Percentiles rank a stretch among this genome's conserved stretches.
phyloP scores from a whole-genome alignment of 2,888 invertebrate genomes.

The Cataglyphis rosenhaueri region DNA sequence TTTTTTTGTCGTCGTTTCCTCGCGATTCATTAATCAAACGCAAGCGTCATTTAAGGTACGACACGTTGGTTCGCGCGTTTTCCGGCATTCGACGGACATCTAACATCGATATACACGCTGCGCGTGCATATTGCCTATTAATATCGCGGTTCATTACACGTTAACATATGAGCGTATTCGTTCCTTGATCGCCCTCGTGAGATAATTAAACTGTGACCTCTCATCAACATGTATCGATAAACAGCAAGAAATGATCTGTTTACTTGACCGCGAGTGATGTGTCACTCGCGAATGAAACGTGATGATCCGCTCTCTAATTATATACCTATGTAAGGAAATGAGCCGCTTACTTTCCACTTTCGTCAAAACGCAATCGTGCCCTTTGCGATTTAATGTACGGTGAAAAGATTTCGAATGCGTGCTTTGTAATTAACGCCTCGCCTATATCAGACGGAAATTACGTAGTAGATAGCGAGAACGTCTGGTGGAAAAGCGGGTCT shows the following conservation, averaged over 20 bases:
- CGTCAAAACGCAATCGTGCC: conserved; percentile 27
- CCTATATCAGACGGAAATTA: conserved; percentile 34
- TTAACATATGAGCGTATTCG: background rate
- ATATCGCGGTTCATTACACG: conserved; percentile 21
- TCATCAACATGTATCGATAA: conserved; percentile 17
- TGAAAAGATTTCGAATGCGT: background rate
- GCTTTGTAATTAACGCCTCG: conserved; percentile 30
- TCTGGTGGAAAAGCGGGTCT: conserved; percentile 19
- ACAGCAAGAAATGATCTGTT: background rate
- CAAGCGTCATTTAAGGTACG: conserved; percentile 28
- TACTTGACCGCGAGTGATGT: conserved; percentile 18
- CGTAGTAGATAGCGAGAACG: conserved; percentile 23
- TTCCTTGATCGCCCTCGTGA: background rate
- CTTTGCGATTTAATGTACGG: background rate
- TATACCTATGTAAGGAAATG: conserved; percentile 47
- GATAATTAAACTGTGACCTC: conserved; percentile 34
- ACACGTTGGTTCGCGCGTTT: conserved; percentile 36
- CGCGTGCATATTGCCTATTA: conserved; percentile 26
- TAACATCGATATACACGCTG: conserved; percentile 38
- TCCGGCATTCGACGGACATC: conserved; percentile 49
- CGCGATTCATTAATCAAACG: conserved; percentile 49
- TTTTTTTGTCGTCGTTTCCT: conserved; percentile 35
- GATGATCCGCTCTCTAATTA: conserved; percentile 51
- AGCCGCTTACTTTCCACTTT: conserved; percentile 27
- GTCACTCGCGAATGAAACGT: conserved; percentile 28